A percentile compares a stretch with the other conserved stretches of the same genome.
phyloP scores from a whole-genome alignment of 2,797 vertebrate genomes.

The Lutjanus argentimaculatus region DNA sequence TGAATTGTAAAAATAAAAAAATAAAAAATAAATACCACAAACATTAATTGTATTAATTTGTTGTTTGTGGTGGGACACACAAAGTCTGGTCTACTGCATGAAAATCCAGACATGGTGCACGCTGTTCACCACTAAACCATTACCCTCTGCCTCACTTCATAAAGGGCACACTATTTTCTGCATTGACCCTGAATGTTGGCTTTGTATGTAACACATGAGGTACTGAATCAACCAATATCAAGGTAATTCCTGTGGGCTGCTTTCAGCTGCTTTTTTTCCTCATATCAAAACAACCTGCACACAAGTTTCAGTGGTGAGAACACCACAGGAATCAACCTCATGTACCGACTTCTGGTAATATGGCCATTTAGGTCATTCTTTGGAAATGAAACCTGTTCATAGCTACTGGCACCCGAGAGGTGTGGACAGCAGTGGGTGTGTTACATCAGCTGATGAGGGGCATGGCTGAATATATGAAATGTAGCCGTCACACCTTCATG shows the following conservation, averaged over 20 bases:
- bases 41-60: neutral
- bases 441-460: constrained; percentile 14
- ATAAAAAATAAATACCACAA: too few species aligned
- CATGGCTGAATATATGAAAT: neutral
- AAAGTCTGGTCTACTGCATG: neutral
- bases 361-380: neutral
- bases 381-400: constrained; percentile 7
- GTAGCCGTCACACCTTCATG: constrained; percentile 5
- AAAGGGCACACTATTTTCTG: neutral
- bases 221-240: neutral
- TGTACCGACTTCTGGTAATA: neutral
- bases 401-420: neutral
- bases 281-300: too few species aligned
- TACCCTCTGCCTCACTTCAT: neutral
- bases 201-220: neutral
- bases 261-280: neutral
- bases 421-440: constrained; percentile 19
- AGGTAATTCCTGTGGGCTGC: neutral
- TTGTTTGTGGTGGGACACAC: neutral
- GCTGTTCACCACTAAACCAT: neutral
- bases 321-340: neutral
- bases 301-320: neutral
- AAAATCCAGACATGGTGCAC: neutral
- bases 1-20: neutral
- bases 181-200: neutral